A percentile compares a stretch with the other conserved stretches of the same genome.
Conservation (phyloP, 1,140 invertebrate genomes). For the Lepidurus couesii region DNA sequence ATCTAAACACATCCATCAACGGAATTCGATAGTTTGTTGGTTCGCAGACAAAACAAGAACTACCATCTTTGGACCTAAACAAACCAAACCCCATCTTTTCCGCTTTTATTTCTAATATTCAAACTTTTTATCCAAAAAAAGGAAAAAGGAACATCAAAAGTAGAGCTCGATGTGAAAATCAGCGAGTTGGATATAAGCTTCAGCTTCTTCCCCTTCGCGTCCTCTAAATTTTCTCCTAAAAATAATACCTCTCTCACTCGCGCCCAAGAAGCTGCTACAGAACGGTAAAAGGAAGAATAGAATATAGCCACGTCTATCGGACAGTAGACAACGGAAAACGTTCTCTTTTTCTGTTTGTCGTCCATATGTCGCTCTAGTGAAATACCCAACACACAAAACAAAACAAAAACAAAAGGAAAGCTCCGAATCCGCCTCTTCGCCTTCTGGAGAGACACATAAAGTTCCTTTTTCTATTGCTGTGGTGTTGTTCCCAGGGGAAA, state of each 20-base stretch:
- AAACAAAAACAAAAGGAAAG: neutral
- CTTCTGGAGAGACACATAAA: too few relatives aligned
- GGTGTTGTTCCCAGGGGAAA: too few relatives aligned
- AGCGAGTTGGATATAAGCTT: constrained; percentile 16
- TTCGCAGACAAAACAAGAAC: neutral
- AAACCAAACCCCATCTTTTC: neutral
- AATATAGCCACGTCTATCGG: constrained; percentile 10
- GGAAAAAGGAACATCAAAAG: neutral
- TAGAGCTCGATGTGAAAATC: neutral
- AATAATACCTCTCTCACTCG: neutral
- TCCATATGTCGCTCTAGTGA: constrained; percentile 6
- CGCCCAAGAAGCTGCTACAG: neutral
- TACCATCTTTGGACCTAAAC: neutral
- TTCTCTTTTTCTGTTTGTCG: constrained; percentile 16
- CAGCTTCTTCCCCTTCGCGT: neutral
- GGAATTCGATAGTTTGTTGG: constrained; percentile 2
- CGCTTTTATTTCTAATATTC: neutral
- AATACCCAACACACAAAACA: neutral
- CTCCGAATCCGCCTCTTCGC: too few relatives aligned
- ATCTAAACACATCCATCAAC: constrained; percentile 3
- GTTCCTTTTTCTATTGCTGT: too few relatives aligned
- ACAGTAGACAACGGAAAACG: neutral
- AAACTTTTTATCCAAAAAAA: neutral
- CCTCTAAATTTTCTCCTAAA: constrained; percentile 4
- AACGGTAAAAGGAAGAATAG: neutral